Base-by-base conservation (phyloP, 2,113 vertebrate species). In the Mola mola region DNA sequence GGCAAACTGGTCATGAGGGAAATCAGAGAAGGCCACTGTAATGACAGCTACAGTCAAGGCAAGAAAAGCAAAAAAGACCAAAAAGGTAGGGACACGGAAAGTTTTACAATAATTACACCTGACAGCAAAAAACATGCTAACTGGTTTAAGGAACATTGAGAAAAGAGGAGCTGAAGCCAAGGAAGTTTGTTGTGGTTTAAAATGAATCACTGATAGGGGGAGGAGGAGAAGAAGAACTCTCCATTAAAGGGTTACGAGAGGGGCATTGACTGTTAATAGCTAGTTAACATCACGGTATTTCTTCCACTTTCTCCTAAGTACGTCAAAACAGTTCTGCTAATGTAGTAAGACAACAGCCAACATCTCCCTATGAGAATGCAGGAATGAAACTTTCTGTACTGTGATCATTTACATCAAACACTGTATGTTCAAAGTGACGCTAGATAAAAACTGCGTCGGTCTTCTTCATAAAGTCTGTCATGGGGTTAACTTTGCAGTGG, bases 201-300 rank as follows among this genome's bases (percentile, higher is more conserved):
- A 47, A 52, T 43, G 24, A 62, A 31, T 50, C 61, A 38, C 36
- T 50, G 34, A 9, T 12, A 22, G 34, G 11, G 59, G 25, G 19
- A 67, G 10, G 22, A 28, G 17, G 36, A 42, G 31, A n/a, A 47
- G 10, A 8, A 29, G 20, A 4, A n/a, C n/a, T n/a, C n/a, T n/a
- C 55, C 51, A 71, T 71, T 55, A 71, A 36, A 0, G 0, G 31
- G 34, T 62, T 43, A 80, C 47, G 33, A 49, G 29, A 21, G 10
- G 34, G 38, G 26, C 49, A 49, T 1, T 26, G 15, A 58, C 62
- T 58, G 58, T 58, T 66, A 58, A 66, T 52, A 37, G 47, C 47
- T 40, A 41, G 36, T 44, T 52, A 38, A 26, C 21, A 26, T 17
- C 28, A 17, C n/a, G 11, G 24, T 44, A 20, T 16, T 46, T 34